Conservation (phyloP, 1,140 invertebrate species). For the Holcopasites calliopsidis region DNA sequence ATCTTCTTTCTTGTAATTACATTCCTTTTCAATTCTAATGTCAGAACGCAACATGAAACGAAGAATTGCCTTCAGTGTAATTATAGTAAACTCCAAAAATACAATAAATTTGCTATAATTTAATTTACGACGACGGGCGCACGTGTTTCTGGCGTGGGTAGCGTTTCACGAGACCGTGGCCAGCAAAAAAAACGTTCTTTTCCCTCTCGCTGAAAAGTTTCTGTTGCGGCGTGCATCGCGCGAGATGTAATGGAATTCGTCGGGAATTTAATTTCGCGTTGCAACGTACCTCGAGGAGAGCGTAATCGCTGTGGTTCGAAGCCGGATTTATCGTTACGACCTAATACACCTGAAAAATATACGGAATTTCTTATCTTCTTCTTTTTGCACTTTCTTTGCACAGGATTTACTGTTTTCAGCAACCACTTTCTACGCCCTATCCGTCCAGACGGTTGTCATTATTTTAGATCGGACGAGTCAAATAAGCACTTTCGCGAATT, state of each 20-base stretch:
- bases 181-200: constrained; percentile 27
- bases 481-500: no score
- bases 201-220: constrained; percentile 36
- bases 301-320: constrained; percentile 26
- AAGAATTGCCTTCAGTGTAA: no score
- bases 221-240: constrained; percentile 16
- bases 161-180: constrained; percentile 12
- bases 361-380: not conserved
- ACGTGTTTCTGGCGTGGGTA: constrained; percentile 6
- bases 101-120: constrained; percentile 8
- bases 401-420: not conserved
- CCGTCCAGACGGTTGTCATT: not conserved
- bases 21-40: no score
- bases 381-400: not conserved
- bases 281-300: constrained; percentile 25
- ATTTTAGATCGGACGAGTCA: no score
- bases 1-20: no score
- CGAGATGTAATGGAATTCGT: constrained; percentile 56
- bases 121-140: constrained; percentile 11
- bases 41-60: no score
- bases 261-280: constrained; percentile 57
- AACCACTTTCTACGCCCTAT: not conserved
- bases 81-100: not conserved
- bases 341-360: constrained; percentile 40
- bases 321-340: constrained; percentile 35